These are phyloP conservation scores for Sprattus sprattus DNA, from an alignment of 2,113 vertebrate genomes.

Conservation along the genomic window DNA sequence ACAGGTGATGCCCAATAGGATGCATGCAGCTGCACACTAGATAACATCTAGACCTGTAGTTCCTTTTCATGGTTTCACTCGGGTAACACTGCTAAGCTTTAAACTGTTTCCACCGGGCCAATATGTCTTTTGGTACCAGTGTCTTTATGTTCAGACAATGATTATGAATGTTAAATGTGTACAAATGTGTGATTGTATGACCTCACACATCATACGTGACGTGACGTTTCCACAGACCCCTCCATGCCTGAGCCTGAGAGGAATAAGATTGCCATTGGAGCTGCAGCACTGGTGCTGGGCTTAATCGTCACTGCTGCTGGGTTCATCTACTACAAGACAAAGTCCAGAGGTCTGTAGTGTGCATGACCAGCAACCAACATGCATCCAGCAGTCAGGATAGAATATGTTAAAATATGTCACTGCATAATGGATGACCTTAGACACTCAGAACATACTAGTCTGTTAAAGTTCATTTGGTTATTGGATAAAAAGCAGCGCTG, in stretches of 20 bases:
- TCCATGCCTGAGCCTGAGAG: conserved; percentile 24
- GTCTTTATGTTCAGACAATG: too few relatives aligned
- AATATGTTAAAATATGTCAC: not conserved
- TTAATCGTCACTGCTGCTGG: conserved; percentile 48
- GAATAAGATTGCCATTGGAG: conserved; percentile 51
- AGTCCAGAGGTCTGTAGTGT: conserved; percentile 18
- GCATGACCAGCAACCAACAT: not conserved
- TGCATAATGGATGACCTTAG: not conserved
- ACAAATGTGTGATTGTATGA: not conserved
- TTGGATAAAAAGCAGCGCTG: too few relatives aligned
- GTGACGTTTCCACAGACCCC: conserved; percentile 11
- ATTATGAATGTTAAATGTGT: not conserved
- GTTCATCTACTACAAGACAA: conserved; percentile 54
- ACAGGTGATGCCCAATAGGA: too few relatives aligned
- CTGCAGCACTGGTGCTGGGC: conserved; percentile 56
- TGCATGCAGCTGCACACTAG: too few relatives aligned
- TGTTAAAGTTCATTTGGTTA: not conserved
- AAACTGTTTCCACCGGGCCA: too few relatives aligned
- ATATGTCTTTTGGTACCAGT: too few relatives aligned
- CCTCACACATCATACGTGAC: not conserved
- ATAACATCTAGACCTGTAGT: too few relatives aligned
- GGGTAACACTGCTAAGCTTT: too few relatives aligned
- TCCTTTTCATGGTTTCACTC: too few relatives aligned
- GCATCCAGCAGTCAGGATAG: not conserved
- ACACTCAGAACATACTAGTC: too few relatives aligned